These are phyloP conservation scores for Hippocampus kuda DNA, from an alignment of 2,797 vertebrate species.

Conservation along the genomic window DNA sequence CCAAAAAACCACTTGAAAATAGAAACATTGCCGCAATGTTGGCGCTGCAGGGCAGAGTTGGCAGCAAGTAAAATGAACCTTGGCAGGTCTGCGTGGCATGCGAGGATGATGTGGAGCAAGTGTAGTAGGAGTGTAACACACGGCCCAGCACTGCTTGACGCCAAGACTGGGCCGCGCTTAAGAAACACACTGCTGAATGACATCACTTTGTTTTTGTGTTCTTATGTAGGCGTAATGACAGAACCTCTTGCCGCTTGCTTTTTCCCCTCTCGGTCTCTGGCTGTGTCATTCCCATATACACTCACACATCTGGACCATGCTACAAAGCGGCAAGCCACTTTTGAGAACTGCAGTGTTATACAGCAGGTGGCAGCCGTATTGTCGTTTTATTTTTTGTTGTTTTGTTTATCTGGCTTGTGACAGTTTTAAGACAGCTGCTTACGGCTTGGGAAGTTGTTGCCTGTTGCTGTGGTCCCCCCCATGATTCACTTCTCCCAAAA, in stretches of 20 bases:
- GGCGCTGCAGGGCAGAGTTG: conserved; percentile 3
- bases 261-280: background rate
- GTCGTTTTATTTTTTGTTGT: background rate
- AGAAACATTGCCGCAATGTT: conserved; percentile 3
- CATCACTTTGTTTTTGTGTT: conserved; percentile 62
- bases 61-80: conserved; percentile 4
- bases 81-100: conserved; percentile 4
- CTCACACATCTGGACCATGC: conserved; percentile 51
- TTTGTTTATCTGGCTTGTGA: background rate
- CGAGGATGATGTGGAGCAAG: conserved; percentile 4
- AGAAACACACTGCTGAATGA: conserved; percentile 47
- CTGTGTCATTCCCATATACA: conserved; percentile 6
- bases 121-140: conserved; percentile 2
- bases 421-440: background rate
- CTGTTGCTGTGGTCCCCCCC: background rate
- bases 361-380: conserved; percentile 47
- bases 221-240: conserved; percentile 62
- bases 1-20: background rate
- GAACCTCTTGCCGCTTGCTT: conserved; percentile 38
- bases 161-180: conserved; percentile 41
- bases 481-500: background rate
- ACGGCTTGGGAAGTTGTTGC: background rate
- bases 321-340: conserved; percentile 45
- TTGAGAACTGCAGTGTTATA: conserved; percentile 31
- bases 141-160: conserved; percentile 2